phyloP scores from a whole-genome alignment of 2,113 vertebrate genomes.

The Callopanchax toddi region DNA sequence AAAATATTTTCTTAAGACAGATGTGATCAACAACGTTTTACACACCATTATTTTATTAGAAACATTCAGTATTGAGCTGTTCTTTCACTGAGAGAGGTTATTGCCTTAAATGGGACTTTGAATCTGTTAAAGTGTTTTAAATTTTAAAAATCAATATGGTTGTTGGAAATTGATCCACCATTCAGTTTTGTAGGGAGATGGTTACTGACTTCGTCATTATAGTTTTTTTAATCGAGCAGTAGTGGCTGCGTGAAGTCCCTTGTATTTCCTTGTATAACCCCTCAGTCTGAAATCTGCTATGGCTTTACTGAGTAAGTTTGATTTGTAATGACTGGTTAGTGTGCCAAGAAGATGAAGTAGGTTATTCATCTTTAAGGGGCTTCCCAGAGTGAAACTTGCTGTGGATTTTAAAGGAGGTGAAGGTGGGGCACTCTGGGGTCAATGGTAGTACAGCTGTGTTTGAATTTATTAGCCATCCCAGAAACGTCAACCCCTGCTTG shows the following conservation, averaged over 20 bases:
- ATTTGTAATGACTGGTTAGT: constrained; percentile 38
- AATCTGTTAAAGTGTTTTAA: too few relatives aligned
- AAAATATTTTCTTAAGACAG: too few relatives aligned
- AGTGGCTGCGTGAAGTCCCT: constrained; percentile 35
- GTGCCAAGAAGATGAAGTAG: constrained; percentile 33
- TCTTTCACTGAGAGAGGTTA: too few relatives aligned
- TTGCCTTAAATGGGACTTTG: too few relatives aligned
- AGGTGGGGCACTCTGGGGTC: constrained; percentile 27
- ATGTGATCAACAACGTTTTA: too few relatives aligned
- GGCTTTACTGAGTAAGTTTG: constrained; percentile 13
- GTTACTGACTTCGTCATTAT: constrained; percentile 15
- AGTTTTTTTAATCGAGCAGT: neutral
- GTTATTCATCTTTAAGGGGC: constrained; percentile 16
- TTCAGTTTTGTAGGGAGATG: neutral
- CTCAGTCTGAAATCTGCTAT: neutral
- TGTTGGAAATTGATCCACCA: constrained; percentile 8
- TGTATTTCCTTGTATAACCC: constrained; percentile 22
- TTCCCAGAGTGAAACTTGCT: neutral
- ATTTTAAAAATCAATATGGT: neutral
- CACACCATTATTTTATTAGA: too few relatives aligned
- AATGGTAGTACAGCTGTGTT: constrained; percentile 51
- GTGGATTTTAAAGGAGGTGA: constrained; percentile 35
- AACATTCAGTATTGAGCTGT: too few relatives aligned
- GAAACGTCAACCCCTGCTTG: constrained; percentile 37
- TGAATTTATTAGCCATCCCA: constrained; percentile 52